Evolutionary conservation across 2,113 vertebrate species (phyloP), one percentile per base, ranked within the genome.

Genomic region (Acrocephalus kingi): DNA sequence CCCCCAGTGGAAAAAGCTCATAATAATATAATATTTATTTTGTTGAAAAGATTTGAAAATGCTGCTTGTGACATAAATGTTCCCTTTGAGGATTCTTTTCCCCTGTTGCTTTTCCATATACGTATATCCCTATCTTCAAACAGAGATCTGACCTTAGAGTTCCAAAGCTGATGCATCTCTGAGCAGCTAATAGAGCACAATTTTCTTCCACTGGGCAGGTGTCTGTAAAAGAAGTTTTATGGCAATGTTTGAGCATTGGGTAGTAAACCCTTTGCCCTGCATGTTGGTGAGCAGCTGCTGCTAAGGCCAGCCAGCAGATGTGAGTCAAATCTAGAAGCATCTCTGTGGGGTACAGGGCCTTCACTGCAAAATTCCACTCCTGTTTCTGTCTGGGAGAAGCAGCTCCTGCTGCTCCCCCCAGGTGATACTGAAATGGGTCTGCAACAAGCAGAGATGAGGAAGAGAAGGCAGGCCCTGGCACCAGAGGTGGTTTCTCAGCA

Each of bases 1-100:
- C 4, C 25, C 3, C 17, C 28, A 43, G 22, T 6, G 73, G 58
- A 9, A 10, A 27, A 78, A 91, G 5, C 8, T 25, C 39, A 14
- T 24, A 30, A 16, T 46, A 24, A 35, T 41, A 33, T 19, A 51
- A 31, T 33, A 25, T 45, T 22, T 13, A 4, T 55, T 79, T 79
- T 22, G 6, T 6, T 61, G 28, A 37, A 33, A 48, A 73, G 12
- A 24, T 0, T 12, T 72, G 25, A 39, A 83, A 84, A 48, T 37
- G 9, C 27, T 81, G 10, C 23, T 52, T 7, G 28, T 43, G 20
- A 87, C 91, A 72, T 31, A 64, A 75, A 51, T 19, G 9, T 41
- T 1, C 0, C 11, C 3, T n/a, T 55, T 39, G 12, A 48, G 10
- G 27, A 10, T 35, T 23, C 24, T 74, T 15, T 48, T 6, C 33